Evolutionary conservation across 1,140 invertebrate species (phyloP).

Genomic region (Lasioglossum baleicum): DNA sequence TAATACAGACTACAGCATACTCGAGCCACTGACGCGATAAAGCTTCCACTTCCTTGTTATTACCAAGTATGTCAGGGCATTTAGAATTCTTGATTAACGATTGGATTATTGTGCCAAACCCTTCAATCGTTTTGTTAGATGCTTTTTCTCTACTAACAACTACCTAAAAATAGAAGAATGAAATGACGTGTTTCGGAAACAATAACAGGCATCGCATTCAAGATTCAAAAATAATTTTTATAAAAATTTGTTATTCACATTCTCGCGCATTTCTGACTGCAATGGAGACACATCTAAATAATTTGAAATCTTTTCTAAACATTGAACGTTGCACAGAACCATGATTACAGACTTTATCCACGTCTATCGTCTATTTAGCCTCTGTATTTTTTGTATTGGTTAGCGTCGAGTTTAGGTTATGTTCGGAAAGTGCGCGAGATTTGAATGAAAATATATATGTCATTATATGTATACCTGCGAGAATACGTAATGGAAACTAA

Average conservation of each 20-base stretch:
- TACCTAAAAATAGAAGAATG: conserved; percentile 57
- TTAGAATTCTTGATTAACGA: conserved; percentile 75
- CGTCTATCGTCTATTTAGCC: too few relatives aligned
- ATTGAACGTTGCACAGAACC: conserved; percentile 73
- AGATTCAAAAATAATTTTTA: background rate
- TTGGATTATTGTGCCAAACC: conserved; percentile 80
- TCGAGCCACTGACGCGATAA: conserved; percentile 80
- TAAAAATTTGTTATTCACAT: conserved; percentile 64
- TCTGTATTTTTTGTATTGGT: conserved; percentile 1
- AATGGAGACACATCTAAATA: conserved; percentile 68
- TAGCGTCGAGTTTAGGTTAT: conserved; percentile 26
- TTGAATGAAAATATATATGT: background rate
- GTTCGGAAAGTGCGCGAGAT: background rate
- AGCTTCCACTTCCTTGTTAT: conserved; percentile 69
- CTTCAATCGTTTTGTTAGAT: conserved; percentile 71
- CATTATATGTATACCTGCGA: too few relatives aligned
- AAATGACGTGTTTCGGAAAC: background rate
- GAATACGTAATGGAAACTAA: background rate
- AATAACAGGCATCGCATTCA: background rate
- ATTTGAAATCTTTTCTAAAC: conserved; percentile 70
- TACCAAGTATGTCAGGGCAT: conserved; percentile 67
- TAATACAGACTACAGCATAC: conserved; percentile 78
- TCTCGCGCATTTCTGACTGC: conserved; percentile 69
- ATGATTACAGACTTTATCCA: conserved; percentile 57
- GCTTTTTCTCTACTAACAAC: conserved; percentile 59